Evolutionary conservation across 2,888 invertebrate genomes (phyloP).

Genomic region (Pristionchus exspectatus): DNA sequence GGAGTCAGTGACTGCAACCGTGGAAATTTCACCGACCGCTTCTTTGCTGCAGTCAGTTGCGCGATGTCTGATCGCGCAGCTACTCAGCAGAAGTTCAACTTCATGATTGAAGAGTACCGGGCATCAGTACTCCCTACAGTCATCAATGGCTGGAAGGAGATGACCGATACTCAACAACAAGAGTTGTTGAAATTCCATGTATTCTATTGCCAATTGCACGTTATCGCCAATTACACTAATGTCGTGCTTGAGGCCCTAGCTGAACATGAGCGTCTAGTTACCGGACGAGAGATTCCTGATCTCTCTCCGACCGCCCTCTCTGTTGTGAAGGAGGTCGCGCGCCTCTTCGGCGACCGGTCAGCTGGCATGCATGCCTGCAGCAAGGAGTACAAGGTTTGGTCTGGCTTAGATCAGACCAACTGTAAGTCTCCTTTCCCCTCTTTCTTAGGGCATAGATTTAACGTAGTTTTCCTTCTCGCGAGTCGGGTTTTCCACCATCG

Average conservation of each 20-base stretch:
- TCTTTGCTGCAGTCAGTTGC: neutral
- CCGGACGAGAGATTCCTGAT: neutral
- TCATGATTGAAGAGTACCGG: neutral
- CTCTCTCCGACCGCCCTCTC: conserved; percentile 5
- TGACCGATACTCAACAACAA: neutral
- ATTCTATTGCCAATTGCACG: conserved; percentile 32
- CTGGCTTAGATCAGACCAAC: neutral
- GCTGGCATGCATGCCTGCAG: conserved; percentile 11
- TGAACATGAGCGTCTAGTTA: neutral
- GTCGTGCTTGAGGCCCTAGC: conserved; percentile 29
- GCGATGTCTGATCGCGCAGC: conserved; percentile 23
- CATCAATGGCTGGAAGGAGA: neutral
- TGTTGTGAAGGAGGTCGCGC: conserved; percentile 9
- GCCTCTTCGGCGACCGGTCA: conserved; percentile 14
- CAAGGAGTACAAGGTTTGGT: conserved; percentile 4
- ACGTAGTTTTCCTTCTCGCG: conserved; percentile 3
- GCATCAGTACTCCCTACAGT: neutral
- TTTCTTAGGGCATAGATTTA: too few relatives aligned
- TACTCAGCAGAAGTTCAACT: conserved; percentile 36
- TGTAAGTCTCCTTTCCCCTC: too few relatives aligned
- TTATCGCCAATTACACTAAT: conserved; percentile 21
- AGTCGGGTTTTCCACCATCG: neutral
- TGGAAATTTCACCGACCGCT: neutral
- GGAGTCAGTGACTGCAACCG: neutral
- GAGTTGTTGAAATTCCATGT: neutral